A percentile compares a stretch with the other conserved stretches of the same genome.
Conservation (phyloP, 2,888 invertebrate species). For the Heteropelma amictum region DNA sequence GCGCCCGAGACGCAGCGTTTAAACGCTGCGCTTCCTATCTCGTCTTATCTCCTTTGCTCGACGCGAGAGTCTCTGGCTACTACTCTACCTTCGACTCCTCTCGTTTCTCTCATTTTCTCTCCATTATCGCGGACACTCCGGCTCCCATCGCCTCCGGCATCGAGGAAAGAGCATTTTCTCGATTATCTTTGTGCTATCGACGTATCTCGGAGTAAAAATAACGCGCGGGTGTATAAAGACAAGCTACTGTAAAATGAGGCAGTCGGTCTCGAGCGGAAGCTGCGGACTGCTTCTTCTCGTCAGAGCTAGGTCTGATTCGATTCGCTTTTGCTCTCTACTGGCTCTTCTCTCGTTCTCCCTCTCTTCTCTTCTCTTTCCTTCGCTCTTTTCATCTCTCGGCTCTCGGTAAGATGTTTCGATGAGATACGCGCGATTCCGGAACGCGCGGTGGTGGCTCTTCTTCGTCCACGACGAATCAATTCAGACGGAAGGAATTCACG, state of each 20-base stretch:
- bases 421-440: conserved; percentile 53
- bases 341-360: background rate
- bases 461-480: conserved; percentile 60
- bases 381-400: background rate
- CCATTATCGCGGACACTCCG: conserved; percentile 22
- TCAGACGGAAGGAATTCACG: conserved; percentile 58
- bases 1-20: conserved; percentile 40
- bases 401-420: conserved; percentile 38
- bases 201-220: background rate
- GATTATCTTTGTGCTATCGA: background rate
- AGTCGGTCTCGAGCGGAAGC: conserved; percentile 31
- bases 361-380: background rate
- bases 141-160: conserved; percentile 11
- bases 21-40: conserved; percentile 24
- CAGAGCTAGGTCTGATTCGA: conserved; percentile 52
- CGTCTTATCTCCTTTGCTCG: conserved; percentile 16
- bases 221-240: background rate
- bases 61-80: conserved; percentile 1
- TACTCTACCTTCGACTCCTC: conserved; percentile 16
- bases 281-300: conserved; percentile 35
- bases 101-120: conserved; percentile 22
- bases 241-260: conserved; percentile 45
- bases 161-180: conserved; percentile 2
- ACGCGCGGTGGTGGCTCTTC: conserved; percentile 39
- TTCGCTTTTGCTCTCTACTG: conserved; percentile 45